These are phyloP conservation scores for Platycheirus rosarum DNA, from an alignment of 2,888 invertebrate genomes.

Conservation along the genomic window DNA sequence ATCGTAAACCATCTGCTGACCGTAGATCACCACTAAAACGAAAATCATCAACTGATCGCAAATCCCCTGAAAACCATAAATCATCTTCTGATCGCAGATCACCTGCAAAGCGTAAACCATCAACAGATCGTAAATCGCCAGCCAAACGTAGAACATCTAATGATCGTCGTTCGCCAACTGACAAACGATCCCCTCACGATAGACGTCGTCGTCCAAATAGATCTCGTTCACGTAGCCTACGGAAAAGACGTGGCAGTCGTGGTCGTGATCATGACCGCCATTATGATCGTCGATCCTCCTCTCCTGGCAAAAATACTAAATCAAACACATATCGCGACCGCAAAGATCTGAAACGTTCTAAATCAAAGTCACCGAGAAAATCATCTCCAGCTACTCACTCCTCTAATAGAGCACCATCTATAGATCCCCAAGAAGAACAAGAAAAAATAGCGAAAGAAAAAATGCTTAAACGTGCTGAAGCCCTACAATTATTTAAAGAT, in stretches of 20 bases:
- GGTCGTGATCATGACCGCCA: conserved; percentile 68
- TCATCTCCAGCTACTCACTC: conserved; percentile 57
- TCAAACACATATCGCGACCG: conserved; percentile 62
- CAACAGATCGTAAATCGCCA: conserved; percentile 75
- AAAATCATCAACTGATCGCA: conserved; percentile 75
- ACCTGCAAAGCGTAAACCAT: conserved; percentile 77
- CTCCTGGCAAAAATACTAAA: conserved; percentile 71
- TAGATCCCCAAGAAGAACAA: conserved; percentile 75
- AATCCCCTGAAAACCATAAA: conserved; percentile 77
- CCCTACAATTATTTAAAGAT: conserved; percentile 84
- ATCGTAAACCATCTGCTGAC: not conserved
- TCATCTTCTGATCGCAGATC: conserved; percentile 75
- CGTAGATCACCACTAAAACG: conserved; percentile 77
- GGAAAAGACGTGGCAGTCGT: conserved; percentile 71
- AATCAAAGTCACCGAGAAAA: conserved; percentile 59
- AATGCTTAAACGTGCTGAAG: conserved; percentile 83
- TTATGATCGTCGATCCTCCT: conserved; percentile 75
- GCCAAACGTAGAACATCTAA: conserved; percentile 78
- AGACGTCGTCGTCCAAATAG: conserved; percentile 66
- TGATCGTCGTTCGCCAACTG: conserved; percentile 76
- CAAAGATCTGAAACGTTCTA: conserved; percentile 40
- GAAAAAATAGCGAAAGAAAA: conserved; percentile 81
- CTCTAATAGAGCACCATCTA: conserved; percentile 58
- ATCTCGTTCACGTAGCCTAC: conserved; percentile 65
- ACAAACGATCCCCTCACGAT: conserved; percentile 76